These are phyloP conservation scores for Muscicapa comitata DNA, from an alignment of 2,797 vertebrate genomes.

Conservation along the genomic window DNA sequence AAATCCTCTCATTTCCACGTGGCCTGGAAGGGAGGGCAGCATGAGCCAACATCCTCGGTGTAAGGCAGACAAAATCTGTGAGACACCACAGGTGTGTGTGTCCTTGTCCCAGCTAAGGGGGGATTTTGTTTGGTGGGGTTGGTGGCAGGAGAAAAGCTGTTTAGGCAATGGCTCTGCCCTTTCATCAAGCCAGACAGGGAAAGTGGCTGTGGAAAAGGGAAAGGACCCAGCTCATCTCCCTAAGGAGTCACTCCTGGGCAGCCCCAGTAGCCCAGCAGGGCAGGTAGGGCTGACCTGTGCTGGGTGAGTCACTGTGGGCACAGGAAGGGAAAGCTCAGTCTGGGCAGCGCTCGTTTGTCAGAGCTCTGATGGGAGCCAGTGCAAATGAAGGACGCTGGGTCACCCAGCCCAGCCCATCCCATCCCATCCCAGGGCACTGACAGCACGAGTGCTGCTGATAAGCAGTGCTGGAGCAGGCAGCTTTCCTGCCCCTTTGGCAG, in stretches of 20 bases:
- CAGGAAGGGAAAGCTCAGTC: neutral
- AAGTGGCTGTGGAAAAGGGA: neutral
- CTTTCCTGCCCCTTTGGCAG: neutral
- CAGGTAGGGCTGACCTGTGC: neutral
- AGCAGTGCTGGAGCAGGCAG: fast-evolving
- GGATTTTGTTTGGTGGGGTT: neutral
- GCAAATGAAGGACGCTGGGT: neutral
- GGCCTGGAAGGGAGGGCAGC: neutral
- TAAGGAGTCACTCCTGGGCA: neutral
- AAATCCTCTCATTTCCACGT: neutral
- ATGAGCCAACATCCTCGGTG: fast-evolving
- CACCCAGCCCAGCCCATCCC: neutral
- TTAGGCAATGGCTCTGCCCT: neutral
- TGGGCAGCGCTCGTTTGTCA: fast-evolving
- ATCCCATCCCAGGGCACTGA: neutral
- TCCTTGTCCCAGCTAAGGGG: neutral
- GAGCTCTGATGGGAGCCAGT: neutral
- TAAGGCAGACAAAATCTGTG: neutral
- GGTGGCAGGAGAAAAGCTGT: neutral
- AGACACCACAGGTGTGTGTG: neutral
- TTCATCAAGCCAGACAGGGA: neutral
- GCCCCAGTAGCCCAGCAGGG: neutral
- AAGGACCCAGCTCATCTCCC: neutral
- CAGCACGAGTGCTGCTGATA: neutral
- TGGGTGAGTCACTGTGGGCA: neutral